Conservation (phyloP, 2,113 vertebrate genomes). For the Urocitellus parryii region DNA sequence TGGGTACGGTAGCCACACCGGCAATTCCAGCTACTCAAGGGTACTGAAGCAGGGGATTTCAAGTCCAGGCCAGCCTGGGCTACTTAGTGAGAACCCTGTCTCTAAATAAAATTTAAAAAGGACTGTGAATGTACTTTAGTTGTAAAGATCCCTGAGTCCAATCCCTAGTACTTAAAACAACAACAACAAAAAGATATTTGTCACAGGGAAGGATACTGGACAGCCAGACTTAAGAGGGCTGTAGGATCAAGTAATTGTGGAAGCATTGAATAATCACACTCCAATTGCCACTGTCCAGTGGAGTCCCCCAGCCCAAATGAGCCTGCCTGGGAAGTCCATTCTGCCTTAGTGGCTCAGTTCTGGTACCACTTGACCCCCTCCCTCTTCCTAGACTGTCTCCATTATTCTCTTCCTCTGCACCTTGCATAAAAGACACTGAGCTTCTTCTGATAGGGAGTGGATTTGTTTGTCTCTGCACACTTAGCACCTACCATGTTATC, state of each 20-base stretch:
- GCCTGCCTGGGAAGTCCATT: not conserved
- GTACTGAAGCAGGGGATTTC: too few species aligned
- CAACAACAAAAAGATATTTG: not conserved
- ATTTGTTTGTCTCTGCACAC: not conserved
- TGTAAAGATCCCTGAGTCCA: too few species aligned
- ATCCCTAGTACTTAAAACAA: too few species aligned
- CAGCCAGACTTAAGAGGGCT: not conserved
- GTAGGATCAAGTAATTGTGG: not conserved
- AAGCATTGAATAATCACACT: not conserved
- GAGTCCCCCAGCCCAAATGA: not conserved
- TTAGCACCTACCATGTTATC: not conserved
- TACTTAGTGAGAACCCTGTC: too few species aligned
- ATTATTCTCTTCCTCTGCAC: not conserved
- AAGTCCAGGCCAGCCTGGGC: too few species aligned
- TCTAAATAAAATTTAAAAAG: too few species aligned
- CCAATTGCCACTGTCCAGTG: not conserved
- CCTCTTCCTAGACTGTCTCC: not conserved
- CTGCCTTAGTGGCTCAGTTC: not conserved
- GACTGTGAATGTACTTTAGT: too few species aligned
- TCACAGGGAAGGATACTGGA: conserved; percentile 1
- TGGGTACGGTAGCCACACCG: too few species aligned
- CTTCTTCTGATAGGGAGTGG: not conserved
- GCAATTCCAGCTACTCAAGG: too few species aligned
- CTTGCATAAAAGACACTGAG: not conserved
- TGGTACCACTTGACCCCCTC: not conserved